A percentile compares a stretch with the other conserved stretches of the same genome.
These are phyloP conservation scores for Dryobates pubescens DNA, from an alignment of 2,797 vertebrate species.

Conservation along the genomic window DNA sequence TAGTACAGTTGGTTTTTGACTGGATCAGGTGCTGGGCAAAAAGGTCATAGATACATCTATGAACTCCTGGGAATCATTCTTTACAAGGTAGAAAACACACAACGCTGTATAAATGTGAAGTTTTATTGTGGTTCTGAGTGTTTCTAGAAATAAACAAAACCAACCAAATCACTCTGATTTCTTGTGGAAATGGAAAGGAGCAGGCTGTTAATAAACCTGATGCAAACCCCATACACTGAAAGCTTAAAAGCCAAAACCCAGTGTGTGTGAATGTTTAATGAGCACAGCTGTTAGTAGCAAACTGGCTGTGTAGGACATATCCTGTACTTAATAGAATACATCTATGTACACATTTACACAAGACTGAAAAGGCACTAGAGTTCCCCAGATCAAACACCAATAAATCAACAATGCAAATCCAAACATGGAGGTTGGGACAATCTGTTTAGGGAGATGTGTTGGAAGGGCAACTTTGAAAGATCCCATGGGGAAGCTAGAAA, in stretches of 20 bases:
- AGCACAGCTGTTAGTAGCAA: neutral
- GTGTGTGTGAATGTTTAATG: neutral
- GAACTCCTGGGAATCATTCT: neutral
- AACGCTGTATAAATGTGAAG: neutral
- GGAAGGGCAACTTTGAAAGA: neutral
- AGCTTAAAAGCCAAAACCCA: neutral
- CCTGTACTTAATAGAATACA: neutral
- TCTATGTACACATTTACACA: slow-evolving; percentile 44
- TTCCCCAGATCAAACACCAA: slow-evolving; percentile 38
- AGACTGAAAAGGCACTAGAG: slow-evolving; percentile 66
- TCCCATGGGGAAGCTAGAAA: neutral
- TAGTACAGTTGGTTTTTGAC: neutral
- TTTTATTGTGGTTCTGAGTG: neutral
- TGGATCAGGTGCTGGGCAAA: neutral
- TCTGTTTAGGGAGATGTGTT: neutral
- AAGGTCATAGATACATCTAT: rapidly evolving
- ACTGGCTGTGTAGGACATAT: neutral
- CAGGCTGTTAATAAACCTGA: neutral
- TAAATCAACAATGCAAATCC: slow-evolving; percentile 14
- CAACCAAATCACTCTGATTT: neutral
- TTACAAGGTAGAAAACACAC: neutral
- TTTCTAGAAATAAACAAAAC: slow-evolving; percentile 1
- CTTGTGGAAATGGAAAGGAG: neutral
- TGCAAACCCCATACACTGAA: neutral
- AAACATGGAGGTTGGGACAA: neutral